Evolutionary conservation across 2,113 vertebrate genomes (phyloP).

Genomic region (Psittacula cyanocephala): DNA sequence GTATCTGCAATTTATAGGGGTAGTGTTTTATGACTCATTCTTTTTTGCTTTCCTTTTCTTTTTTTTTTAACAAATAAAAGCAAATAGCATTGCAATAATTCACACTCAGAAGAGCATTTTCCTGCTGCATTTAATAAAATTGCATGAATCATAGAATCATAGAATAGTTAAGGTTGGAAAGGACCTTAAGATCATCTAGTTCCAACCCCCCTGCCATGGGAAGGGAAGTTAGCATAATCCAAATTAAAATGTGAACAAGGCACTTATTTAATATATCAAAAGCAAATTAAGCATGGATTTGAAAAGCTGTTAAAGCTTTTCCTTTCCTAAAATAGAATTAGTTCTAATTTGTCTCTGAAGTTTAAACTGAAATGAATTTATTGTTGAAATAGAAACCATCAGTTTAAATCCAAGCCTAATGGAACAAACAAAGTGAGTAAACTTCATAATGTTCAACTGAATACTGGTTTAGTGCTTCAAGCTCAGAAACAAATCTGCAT

Average conservation of each 20-base stretch:
- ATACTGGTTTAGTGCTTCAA: background rate
- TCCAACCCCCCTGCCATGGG: too few relatives aligned
- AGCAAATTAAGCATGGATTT: conserved; percentile 31
- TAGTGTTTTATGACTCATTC: background rate
- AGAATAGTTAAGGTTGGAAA: too few relatives aligned
- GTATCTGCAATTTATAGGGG: background rate
- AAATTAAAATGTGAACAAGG: conserved; percentile 29
- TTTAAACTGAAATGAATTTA: conserved; percentile 1
- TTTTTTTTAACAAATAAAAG: background rate
- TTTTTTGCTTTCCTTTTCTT: background rate
- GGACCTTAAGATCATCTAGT: too few relatives aligned
- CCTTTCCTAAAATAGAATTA: conserved; percentile 31
- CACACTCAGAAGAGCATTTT: background rate
- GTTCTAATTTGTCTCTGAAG: conserved; percentile 4
- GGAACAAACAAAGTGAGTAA: background rate
- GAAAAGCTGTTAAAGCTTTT: conserved; percentile 27
- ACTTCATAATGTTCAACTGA: background rate
- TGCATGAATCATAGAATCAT: background rate
- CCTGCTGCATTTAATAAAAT: background rate
- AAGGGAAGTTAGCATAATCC: background rate
- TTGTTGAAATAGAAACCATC: background rate
- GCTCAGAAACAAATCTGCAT: background rate
- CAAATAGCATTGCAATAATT: background rate
- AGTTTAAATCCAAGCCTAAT: background rate
- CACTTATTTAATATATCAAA: conserved; percentile 24